Evolutionary conservation across 2,113 vertebrate species (phyloP).

Genomic region (Mungos mungo): DNA sequence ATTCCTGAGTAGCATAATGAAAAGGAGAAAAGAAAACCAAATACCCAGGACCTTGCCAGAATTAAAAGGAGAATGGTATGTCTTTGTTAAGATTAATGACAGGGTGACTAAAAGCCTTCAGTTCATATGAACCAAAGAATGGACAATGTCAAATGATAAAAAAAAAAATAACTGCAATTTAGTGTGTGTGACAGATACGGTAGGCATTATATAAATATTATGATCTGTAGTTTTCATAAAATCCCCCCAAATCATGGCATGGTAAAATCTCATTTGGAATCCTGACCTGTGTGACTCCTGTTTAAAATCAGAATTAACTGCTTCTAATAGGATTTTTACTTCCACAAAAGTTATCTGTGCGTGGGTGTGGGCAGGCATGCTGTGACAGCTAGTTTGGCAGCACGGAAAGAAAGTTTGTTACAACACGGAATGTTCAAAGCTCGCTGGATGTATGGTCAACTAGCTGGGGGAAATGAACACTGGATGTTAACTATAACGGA

Average conservation of each 20-base stretch:
- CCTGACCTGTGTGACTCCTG: not conserved
- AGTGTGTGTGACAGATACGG: not conserved
- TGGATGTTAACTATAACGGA: not conserved
- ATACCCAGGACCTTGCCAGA: not conserved
- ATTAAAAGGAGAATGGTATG: not conserved
- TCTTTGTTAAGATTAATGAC: not conserved
- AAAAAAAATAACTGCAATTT: not conserved
- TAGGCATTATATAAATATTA: not conserved
- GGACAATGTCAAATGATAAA: not conserved
- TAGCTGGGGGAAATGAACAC: not conserved
- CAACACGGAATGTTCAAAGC: not conserved
- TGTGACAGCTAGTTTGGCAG: not conserved
- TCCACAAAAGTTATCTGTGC: not conserved
- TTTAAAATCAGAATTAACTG: not conserved
- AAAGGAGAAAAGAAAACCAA: conserved; percentile 9
- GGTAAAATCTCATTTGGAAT: not conserved
- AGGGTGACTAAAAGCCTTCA: not conserved
- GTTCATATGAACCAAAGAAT: not conserved
- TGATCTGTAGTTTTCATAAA: conserved; percentile 12
- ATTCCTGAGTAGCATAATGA: conserved; percentile 33
- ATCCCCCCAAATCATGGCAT: not conserved
- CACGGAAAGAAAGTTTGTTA: not conserved
- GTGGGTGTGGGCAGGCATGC: not conserved
- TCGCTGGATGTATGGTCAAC: not conserved
- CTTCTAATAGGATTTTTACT: not conserved